phyloP scores from a whole-genome alignment of 2,113 vertebrate species.

The Clarias macrocephalus region DNA sequence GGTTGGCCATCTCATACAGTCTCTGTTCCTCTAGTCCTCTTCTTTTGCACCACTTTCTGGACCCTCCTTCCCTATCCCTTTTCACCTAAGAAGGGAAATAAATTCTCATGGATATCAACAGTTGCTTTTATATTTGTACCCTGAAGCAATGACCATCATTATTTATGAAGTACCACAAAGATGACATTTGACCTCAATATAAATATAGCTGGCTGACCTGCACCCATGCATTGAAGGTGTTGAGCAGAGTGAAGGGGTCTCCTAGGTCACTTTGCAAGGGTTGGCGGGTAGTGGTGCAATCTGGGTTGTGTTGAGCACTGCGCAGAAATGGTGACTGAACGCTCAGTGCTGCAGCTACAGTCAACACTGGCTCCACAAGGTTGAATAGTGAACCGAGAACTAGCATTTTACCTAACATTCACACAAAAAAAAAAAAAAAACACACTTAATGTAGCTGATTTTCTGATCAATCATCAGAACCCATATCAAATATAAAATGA shows the following conservation, averaged over 20 bases:
- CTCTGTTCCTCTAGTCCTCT: slow-evolving; percentile 89
- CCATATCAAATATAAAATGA: background rate
- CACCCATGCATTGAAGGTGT: slow-evolving; percentile 88
- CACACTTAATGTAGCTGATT: background rate
- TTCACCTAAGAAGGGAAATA: slow-evolving; percentile 76
- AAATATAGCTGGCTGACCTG: slow-evolving; percentile 72
- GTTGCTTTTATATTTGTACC: background rate
- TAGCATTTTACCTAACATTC: slow-evolving; percentile 84
- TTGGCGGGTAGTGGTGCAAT: slow-evolving; percentile 71
- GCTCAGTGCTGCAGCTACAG: slow-evolving; percentile 80
- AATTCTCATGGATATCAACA: background rate
- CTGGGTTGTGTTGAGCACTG: slow-evolving; percentile 73
- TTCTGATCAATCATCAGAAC: background rate
- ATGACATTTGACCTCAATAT: background rate
- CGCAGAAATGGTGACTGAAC: slow-evolving; percentile 86
- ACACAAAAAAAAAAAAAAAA: background rate
- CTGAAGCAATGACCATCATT: background rate
- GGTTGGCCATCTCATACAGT: slow-evolving; percentile 88
- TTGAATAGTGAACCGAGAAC: slow-evolving; percentile 83
- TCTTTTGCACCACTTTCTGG: slow-evolving; percentile 85
- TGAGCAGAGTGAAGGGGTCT: slow-evolving; percentile 88
- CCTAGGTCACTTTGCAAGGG: slow-evolving; percentile 85
- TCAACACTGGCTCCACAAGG: slow-evolving; percentile 82
- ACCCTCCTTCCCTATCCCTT: slow-evolving; percentile 70
- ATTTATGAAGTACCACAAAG: background rate